A percentile compares a stretch with the other conserved stretches of the same genome.
Conservation (phyloP, 2,888 invertebrate genomes). For the Encarsia formosa region DNA sequence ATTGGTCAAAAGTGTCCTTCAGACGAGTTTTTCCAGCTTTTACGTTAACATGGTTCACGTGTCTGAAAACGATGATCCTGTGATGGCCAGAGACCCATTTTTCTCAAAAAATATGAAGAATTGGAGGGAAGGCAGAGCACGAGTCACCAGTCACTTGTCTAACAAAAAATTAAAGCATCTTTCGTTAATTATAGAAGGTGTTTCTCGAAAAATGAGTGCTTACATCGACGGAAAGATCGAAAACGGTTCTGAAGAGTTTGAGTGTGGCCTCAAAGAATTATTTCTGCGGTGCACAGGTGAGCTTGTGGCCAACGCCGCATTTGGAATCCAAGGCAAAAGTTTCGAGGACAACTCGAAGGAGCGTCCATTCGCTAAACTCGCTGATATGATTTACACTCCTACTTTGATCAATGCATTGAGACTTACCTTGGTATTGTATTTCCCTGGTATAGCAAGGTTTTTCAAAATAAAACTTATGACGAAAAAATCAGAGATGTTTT, state of each 20-base stretch:
- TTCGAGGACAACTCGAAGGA: slow-evolving; percentile 30
- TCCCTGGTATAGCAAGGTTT: slow-evolving; percentile 26
- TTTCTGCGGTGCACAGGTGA: slow-evolving; percentile 36
- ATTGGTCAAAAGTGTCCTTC: slow-evolving; percentile 3
- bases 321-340: slow-evolving; percentile 36
- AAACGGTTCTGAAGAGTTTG: neutral
- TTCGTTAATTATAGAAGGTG: neutral
- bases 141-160: slow-evolving; percentile 1
- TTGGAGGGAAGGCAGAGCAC: slow-evolving; percentile 8
- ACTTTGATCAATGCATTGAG: slow-evolving; percentile 19
- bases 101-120: neutral
- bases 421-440: slow-evolving; percentile 15
- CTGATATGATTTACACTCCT: slow-evolving; percentile 31
- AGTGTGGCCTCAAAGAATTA: slow-evolving; percentile 33
- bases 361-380: slow-evolving; percentile 20
- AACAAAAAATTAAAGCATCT: slow-evolving; percentile 13
- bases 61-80: slow-evolving; percentile 4
- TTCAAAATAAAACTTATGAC: slow-evolving; percentile 26
- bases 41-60: neutral
- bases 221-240: slow-evolving; percentile 11
- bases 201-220: neutral
- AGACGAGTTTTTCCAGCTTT: slow-evolving; percentile 1
- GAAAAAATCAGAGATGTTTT: slow-evolving; percentile 30
- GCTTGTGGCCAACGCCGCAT: slow-evolving; percentile 32
- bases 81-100: slow-evolving; percentile 14